phyloP scores from a whole-genome alignment of 37 sponge, comb jelly and placozoan species.

The Trichoplax adhaerens region DNA sequence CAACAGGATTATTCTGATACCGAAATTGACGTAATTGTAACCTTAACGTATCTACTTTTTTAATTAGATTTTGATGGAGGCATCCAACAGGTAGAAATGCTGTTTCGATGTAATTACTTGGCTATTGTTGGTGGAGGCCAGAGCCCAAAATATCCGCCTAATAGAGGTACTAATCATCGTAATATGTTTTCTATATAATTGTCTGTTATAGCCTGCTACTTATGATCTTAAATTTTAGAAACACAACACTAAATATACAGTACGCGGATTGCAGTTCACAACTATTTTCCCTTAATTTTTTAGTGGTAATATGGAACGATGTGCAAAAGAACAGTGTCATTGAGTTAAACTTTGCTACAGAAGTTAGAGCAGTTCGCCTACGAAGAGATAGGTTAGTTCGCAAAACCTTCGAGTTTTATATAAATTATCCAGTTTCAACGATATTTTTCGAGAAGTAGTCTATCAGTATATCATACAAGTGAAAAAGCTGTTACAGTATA shows the following conservation, averaged over 20 bases:
- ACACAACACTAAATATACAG: too few species aligned
- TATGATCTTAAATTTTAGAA: too few species aligned
- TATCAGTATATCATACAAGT: background rate
- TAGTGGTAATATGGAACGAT: conserved; percentile 91
- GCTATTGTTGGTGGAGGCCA: conserved; percentile 89
- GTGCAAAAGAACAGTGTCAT: conserved; percentile 67
- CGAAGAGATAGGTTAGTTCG: conserved; percentile 60
- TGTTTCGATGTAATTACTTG: conserved; percentile 84
- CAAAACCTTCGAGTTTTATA: background rate
- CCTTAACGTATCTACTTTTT: too few species aligned
- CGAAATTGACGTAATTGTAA: too few species aligned
- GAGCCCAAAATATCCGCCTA: conserved; percentile 49
- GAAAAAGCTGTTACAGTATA: background rate
- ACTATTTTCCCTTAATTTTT: background rate
- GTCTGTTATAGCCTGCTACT: too few species aligned
- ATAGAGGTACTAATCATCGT: conserved; percentile 33
- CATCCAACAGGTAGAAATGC: conserved; percentile 78
- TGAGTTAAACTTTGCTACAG: conserved; percentile 51
- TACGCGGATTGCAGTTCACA: too few species aligned
- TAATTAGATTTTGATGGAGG: conserved; percentile 32
- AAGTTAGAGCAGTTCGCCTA: conserved; percentile 62
- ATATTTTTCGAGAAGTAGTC: background rate
- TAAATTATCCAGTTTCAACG: conserved; percentile 3
- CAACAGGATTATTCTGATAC: too few species aligned
- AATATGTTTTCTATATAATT: too few species aligned